These are phyloP conservation scores for Pseudorasbora parva DNA, from an alignment of 2,113 vertebrate species.

Conservation along the genomic window DNA sequence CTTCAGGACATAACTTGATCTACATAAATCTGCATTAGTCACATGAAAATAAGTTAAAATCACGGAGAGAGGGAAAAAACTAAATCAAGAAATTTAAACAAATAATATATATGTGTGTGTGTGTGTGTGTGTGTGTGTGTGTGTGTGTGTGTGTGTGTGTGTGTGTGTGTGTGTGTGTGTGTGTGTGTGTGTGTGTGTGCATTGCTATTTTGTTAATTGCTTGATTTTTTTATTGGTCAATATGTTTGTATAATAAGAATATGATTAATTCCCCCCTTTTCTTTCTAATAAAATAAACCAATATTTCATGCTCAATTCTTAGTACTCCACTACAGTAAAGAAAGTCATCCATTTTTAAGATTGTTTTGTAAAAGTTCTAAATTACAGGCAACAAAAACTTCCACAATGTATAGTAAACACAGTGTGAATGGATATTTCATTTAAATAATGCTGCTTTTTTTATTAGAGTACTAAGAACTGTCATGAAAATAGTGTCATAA, in stretches of 20 bases:
- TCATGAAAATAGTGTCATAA: neutral
- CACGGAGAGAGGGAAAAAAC: too few species aligned
- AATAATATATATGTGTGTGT: too few species aligned
- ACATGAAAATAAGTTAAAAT: neutral
- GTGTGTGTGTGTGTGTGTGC: too few species aligned
- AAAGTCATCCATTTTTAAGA: neutral
- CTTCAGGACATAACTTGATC: neutral
- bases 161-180: too few species aligned
- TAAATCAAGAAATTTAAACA: too few species aligned
- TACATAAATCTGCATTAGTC: neutral
- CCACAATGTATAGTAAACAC: neutral
- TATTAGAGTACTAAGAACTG: neutral
- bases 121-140: too few species aligned
- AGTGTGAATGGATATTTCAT: neutral
- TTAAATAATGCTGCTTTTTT: neutral
- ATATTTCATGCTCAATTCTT: neutral
- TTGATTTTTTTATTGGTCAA: too few species aligned
- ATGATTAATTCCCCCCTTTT: neutral
- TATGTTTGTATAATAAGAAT: too few species aligned
- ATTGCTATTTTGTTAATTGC: too few species aligned
- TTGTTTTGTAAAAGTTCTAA: too few species aligned
- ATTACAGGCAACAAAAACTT: neutral
- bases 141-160: too few species aligned
- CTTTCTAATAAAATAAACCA: neutral
- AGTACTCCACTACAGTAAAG: neutral